Conservation (phyloP, 2,113 vertebrate species). For the Lophochroa leadbeateri region DNA sequence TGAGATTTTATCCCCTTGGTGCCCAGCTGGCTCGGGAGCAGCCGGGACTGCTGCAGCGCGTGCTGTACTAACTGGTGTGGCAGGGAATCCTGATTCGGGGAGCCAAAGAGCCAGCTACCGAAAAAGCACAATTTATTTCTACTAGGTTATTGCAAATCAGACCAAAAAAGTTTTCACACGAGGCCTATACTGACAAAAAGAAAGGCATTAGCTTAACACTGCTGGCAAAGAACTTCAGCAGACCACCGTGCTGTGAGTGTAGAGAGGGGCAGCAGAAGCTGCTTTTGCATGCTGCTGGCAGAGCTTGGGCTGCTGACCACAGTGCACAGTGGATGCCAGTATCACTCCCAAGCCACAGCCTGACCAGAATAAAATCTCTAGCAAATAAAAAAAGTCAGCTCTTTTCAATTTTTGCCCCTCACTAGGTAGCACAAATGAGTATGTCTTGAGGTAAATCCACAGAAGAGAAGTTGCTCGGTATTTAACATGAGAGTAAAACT, state of each 20-base stretch:
- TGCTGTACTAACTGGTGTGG: neutral
- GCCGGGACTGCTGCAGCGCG: neutral
- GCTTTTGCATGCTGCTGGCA: neutral
- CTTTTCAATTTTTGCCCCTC: neutral
- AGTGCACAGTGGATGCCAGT: neutral
- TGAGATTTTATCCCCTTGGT: neutral
- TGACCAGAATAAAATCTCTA: slow-evolving; percentile 9
- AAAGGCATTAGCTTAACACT: neutral
- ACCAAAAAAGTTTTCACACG: fast-evolving
- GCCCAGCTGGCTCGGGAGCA: neutral
- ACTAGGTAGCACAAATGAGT: neutral
- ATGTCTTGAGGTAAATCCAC: slow-evolving; percentile 21
- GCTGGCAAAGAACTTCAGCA: neutral
- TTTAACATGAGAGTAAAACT: neutral
- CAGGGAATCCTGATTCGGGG: neutral
- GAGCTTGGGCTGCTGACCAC: neutral
- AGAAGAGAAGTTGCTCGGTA: neutral
- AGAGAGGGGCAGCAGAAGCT: neutral
- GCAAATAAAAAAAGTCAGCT: neutral
- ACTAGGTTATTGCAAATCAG: neutral
- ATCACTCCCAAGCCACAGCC: neutral
- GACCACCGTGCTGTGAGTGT: fast-evolving
- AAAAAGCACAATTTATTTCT: neutral
- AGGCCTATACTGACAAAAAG: neutral
- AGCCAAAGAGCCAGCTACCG: neutral